phyloP scores from a whole-genome alignment of 2,888 invertebrate genomes.

The Drosophila eohydei region DNA sequence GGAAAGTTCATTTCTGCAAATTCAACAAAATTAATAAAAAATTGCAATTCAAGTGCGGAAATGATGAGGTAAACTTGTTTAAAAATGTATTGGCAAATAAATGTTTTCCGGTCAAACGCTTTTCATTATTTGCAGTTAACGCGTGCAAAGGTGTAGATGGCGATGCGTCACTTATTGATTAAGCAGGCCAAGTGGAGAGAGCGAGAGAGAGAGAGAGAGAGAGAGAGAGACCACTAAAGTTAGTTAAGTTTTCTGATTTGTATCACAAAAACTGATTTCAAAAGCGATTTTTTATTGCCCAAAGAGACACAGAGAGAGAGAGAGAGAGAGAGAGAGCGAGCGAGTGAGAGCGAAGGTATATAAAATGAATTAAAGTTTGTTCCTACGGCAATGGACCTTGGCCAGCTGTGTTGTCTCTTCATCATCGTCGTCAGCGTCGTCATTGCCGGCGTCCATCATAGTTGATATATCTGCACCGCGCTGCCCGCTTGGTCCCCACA shows the following conservation, averaged over 20 bases:
- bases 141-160: constrained; percentile 4
- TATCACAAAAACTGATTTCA: constrained; percentile 30
- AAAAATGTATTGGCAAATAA: constrained; percentile 12
- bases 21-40: constrained; percentile 8
- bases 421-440: constrained; percentile 20
- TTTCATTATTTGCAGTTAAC: constrained; percentile 5
- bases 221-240: neutral
- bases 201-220: neutral
- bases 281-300: constrained; percentile 51
- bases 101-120: constrained; percentile 1
- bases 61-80: constrained; percentile 9
- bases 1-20: constrained; percentile 3
- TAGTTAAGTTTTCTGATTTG: constrained; percentile 16
- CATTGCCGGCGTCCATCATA: constrained; percentile 52
- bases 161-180: constrained; percentile 11
- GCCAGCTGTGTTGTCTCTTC: constrained; percentile 35
- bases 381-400: constrained; percentile 46
- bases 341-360: constrained; percentile 6
- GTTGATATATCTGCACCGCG: constrained; percentile 40
- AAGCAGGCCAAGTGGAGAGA: neutral
- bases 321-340: neutral
- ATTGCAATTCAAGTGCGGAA: constrained; percentile 9
- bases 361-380: constrained; percentile 52
- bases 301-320: constrained; percentile 10
- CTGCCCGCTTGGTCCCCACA: constrained; percentile 3